Evolutionary conservation across 2,797 vertebrate genomes (phyloP), one percentile per base, ranked within the genome.

Genomic region (Sebastiscus tertius): DNA sequence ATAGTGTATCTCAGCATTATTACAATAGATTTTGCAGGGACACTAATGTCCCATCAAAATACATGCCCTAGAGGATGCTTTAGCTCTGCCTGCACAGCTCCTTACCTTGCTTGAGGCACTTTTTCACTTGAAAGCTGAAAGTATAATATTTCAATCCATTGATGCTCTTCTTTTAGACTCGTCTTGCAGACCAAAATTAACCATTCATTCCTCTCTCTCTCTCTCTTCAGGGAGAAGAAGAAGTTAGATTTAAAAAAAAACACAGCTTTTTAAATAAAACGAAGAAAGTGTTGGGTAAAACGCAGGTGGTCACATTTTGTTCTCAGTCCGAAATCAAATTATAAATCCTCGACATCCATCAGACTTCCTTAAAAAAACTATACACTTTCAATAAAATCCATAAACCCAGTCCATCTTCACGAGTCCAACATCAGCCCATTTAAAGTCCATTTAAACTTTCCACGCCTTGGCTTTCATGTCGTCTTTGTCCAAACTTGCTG

Each of bases 71-170:
- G n/a, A 49, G 24, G 83, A 88, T 65, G 75, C 66, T 63, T 72
- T 6, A 14, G 52, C 70, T 67, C 62, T 66, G 31, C 63, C 61
- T 61, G 55, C 68, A 65, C 76, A 52, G 75, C 52, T 63, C 24
- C 84, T 91, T 94, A 95, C 95, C 95, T 95, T 94, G 85, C 92
- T 89, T 83, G 75, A 94, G 95, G 93, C 92, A 95, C 95, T 95
- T 94, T 72, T 77, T 86, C 82, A 89, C 84, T 89, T 81, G 46
- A 81, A 84, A 84, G 87, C 65, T 79, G 27, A 29, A 77, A 88
- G 82, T 83, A 55, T 24, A 83, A 56, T 70, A 71, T 75, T 75
- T 96, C 90, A 94, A 81, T 95, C 94, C 95, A 95, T 96, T 64
- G 89, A 88, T 86, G 86, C 74, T 84, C 54, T 80, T 72, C 42